Base-by-base conservation (phyloP, 1,140 invertebrate genomes). In the Gryllus bimaculatus region DNA sequence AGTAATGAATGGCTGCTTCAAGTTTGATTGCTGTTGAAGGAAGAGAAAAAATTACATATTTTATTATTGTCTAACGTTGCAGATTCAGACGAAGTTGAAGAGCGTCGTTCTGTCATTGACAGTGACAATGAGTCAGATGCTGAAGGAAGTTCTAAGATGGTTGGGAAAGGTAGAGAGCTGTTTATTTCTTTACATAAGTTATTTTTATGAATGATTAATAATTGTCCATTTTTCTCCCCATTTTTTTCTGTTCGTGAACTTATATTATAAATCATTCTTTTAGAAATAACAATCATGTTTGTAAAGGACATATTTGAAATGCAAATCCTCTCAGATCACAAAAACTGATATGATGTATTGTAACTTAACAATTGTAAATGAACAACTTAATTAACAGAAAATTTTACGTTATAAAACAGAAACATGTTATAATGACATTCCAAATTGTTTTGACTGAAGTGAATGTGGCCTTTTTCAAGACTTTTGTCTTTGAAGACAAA, bases 51-150 rank as follows among this genome's bases (percentile, higher is more conserved):
- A 13, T n/a, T 26, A 13, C 26, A 73, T 39, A 18, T 78, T 74
- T 81, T 78, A 48, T 78, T 78, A 77, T 5, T 39, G 26, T 39
- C 1, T 2, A 39, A 39, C 18, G 6, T 78, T 81, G 48, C 74
- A 81, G 78, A 80, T 49, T 80, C 74, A 79, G 80, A 80, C 75
- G 83, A 84, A 75, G 80, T 84, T 49, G 84, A 84, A 80, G 84
- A 84, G 75, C 75, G 84, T 20, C 77, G 81, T 74, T 84, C 84
- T 20, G 82, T 84, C 78, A 81, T 83, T 15, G 84, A 84, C 78
- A 82, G 81, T 80, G 83, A 82, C 76, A 80, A 81, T 74, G 81
- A 84, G 15, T 83, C 82, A 7, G 81, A 82, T 77, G 20, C 73
- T 74, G 81, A 79, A 79, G 75, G 73, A 1, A 66, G 10, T 48